phyloP scores from a whole-genome alignment of 2,113 vertebrate species.

The Menura novaehollandiae region DNA sequence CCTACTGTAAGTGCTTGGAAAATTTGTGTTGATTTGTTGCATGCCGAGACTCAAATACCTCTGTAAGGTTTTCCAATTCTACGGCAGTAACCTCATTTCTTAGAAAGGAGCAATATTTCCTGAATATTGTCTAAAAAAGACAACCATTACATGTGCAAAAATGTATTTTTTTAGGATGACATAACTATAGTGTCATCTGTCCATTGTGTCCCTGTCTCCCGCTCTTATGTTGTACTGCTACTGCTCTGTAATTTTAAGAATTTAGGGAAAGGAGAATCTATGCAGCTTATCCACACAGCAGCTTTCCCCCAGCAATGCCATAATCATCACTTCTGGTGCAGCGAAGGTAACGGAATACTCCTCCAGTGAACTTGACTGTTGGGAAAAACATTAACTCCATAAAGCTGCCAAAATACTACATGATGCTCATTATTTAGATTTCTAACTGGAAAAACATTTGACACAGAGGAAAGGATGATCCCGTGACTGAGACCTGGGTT shows the following conservation, averaged over 20 bases:
- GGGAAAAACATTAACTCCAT: not conserved
- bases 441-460: not conserved
- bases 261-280: not conserved
- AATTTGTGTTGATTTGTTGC: not conserved
- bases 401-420: not conserved
- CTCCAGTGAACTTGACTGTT: not conserved
- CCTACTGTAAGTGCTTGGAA: not conserved
- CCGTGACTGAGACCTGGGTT: not conserved
- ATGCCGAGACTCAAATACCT: not conserved
- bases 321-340: not conserved
- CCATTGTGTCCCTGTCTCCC: fast-evolving
- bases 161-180: not conserved
- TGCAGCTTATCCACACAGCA: not conserved
- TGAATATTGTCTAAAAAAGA: not conserved
- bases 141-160: not conserved
- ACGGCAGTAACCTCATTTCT: not conserved
- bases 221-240: not conserved
- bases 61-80: not conserved
- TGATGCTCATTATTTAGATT: not conserved
- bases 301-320: not conserved
- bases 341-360: not conserved
- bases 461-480: not conserved
- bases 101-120: not conserved
- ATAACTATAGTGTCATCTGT: not conserved
- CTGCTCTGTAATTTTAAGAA: not conserved